Base-by-base conservation (phyloP, 2,888 invertebrate species). In the Aspidiotus rigidus region DNA sequence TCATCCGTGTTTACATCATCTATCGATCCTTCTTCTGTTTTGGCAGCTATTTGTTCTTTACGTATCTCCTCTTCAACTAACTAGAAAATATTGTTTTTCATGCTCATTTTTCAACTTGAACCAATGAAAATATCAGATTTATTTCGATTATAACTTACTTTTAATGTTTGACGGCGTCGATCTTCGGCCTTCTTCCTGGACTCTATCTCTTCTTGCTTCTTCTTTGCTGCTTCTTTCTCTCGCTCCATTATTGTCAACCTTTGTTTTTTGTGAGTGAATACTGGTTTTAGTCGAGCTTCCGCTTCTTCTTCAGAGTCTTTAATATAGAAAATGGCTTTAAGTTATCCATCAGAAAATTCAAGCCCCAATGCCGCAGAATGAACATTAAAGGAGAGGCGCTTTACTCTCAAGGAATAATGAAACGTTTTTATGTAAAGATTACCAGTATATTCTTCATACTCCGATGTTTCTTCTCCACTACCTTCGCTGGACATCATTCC, bases 221-320 rank as follows among this genome's bases (percentile, higher is more conserved):
- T 87, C 74, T 87, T 89, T 72, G 87, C 84, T 15, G 86, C 86
- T 79, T 95, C 93, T 61, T 90, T 88, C 75, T 98, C 97, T 74
- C 90, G 89, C 78, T 99, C 98, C 74, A 93, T 90, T 16, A 98
- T 89, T 0, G 98, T 98, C 73, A 98, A 89, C 70, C 99, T 83
- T 75, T 99, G 97, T 70, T 88, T 86, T 74, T 94, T 95, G 72
- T 91, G 82, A 0, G 97, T 94, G 80, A 96, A 97, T 0, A 97
- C 90, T 0, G 96, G 97, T 76, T 96, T 97, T 9, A 97, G 83
- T 69, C 96, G 81, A 0, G 95, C 94, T 7, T 92, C 92, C 70
- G 90, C 88, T 76, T 95, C 95, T 78, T 92, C 92, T 77, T 93
- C 91, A 71, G 90, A 90, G 78, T 92, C 92, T 42, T 49, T 5